Evolutionary conservation across 35 echinoderm and acorn worm species (phyloP).

Genomic region (Acanthaster planci): DNA sequence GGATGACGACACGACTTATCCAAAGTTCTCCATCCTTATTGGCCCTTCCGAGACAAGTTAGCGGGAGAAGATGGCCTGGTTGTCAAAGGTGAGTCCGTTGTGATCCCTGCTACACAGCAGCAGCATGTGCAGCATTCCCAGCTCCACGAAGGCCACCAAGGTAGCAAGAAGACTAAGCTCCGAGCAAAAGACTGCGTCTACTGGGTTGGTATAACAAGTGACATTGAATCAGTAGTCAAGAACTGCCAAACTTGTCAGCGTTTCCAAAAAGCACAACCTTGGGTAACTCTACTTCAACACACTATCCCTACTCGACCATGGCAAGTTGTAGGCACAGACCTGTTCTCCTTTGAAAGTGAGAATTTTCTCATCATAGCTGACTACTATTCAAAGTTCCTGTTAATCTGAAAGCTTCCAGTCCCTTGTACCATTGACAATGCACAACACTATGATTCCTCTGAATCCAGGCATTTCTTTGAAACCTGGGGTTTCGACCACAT

Average conservation of each 20-base stretch:
- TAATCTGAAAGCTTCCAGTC: slow-evolving; percentile 37
- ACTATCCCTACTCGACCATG: slow-evolving; percentile 55
- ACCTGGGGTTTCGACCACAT: slow-evolving; percentile 40
- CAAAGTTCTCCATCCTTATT: slow-evolving; percentile 5
- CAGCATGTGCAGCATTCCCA: slow-evolving; percentile 1
- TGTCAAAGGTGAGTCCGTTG: slow-evolving; percentile 20
- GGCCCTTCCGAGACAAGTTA: neutral
- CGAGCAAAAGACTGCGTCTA: slow-evolving; percentile 49
- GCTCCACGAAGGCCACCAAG: slow-evolving; percentile 49
- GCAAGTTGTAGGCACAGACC: slow-evolving; percentile 53
- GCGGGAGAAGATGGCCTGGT: slow-evolving; percentile 18
- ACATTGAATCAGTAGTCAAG: slow-evolving; percentile 48
- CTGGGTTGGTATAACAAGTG: slow-evolving; percentile 45
- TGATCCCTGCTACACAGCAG: neutral
- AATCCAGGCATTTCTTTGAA: slow-evolving; percentile 41
- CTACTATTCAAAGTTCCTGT: slow-evolving; percentile 60
- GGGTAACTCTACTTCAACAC: slow-evolving; percentile 36
- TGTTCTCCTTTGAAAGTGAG: slow-evolving; percentile 47
- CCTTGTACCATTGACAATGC: slow-evolving; percentile 8
- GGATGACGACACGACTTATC: neutral
- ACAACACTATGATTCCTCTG: slow-evolving; percentile 27
- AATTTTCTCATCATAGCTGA: slow-evolving; percentile 61
- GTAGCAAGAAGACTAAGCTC: slow-evolving; percentile 44
- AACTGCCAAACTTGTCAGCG: slow-evolving; percentile 47
- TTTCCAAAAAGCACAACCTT: neutral